Conservation (phyloP, 2,888 invertebrate genomes). For the Cheilosia pagana region DNA sequence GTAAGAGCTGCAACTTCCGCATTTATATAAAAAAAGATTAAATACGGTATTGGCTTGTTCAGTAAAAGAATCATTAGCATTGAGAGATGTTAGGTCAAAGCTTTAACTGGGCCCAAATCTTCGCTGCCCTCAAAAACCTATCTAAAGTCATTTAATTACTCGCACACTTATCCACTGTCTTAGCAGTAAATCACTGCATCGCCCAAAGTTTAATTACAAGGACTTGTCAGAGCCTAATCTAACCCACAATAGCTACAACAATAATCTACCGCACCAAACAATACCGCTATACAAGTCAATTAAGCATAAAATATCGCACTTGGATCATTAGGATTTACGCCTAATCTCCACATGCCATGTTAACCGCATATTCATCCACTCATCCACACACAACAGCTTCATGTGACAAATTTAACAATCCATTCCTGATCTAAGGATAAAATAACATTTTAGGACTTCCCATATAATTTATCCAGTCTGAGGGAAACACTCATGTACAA, state of each 20-base stretch:
- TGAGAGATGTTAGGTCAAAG: no score
- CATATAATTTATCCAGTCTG: slow-evolving; percentile 9
- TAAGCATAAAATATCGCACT: slow-evolving; percentile 44
- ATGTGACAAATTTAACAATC: slow-evolving; percentile 38
- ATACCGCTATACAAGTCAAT: slow-evolving; percentile 24
- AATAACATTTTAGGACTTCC: slow-evolving; percentile 19
- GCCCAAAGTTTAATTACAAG: slow-evolving; percentile 19
- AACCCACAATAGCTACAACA: slow-evolving; percentile 1
- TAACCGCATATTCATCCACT: neutral
- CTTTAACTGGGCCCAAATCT: no score
- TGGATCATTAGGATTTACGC: slow-evolving; percentile 36
- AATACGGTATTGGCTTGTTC: no score
- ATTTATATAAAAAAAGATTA: no score
- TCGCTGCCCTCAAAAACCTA: neutral
- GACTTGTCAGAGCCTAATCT: slow-evolving; percentile 1
- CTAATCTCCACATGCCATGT: slow-evolving; percentile 12
- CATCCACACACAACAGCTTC: neutral
- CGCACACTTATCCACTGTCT: slow-evolving; percentile 6
- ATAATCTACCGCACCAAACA: slow-evolving; percentile 5
- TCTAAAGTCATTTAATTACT: neutral
- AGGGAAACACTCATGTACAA: neutral
- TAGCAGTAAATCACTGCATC: slow-evolving; percentile 8
- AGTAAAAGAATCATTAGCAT: no score
- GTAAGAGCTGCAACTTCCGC: no score
- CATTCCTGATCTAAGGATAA: slow-evolving; percentile 38